Evolutionary conservation across 53 echinoderm and acorn worm genomes (phyloP), one percentile per base, ranked within the genome.

Genomic region (Antedon mediterranea): DNA sequence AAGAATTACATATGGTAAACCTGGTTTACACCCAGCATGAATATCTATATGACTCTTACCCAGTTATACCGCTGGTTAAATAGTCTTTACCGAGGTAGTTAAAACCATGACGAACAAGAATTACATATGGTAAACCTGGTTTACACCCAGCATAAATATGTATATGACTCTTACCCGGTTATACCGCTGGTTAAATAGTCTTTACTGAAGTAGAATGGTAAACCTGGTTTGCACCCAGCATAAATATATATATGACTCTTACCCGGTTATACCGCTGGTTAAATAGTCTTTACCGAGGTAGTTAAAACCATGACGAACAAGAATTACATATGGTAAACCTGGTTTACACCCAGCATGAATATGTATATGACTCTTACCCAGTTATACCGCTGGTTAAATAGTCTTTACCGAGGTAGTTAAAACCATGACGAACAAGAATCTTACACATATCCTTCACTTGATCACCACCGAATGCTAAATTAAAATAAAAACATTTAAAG

Each of bases 381-480:
- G 95, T 95, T 28, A 95, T 95, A 71, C 95, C 95, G n/a, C 91
- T 92, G 23, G 95, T 95, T 0, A 95, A 71, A 76, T 83, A 87
- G 77, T 95, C 95, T 43, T 95, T 95, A 71, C 95, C 95, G 0
- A 89, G 87, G 74, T 95, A 95, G 82, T 95, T 91, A 81, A 78
- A 95, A n/a, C 95, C 95, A 78, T 92, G 88, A 30, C 80, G 79
- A 30, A 85, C 87, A 34, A 95, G 83, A 75, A 89, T 91, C 73
- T 87, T 79, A 44, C 85, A 91, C 32, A 95, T 86, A 73, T 95
- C 95, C 0, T 81, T 83, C 23, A 95, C 95, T 75, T 95, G 91
- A 74, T 95, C 95, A n/a, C 95, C 95, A 79, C 95, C 95, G 80
- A 95, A 95, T 11, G 95, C 95, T 94, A 37, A n/a, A n/a, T n/a